Base-by-base conservation (phyloP, 1,140 invertebrate species). In the Plodia interpunctella region DNA sequence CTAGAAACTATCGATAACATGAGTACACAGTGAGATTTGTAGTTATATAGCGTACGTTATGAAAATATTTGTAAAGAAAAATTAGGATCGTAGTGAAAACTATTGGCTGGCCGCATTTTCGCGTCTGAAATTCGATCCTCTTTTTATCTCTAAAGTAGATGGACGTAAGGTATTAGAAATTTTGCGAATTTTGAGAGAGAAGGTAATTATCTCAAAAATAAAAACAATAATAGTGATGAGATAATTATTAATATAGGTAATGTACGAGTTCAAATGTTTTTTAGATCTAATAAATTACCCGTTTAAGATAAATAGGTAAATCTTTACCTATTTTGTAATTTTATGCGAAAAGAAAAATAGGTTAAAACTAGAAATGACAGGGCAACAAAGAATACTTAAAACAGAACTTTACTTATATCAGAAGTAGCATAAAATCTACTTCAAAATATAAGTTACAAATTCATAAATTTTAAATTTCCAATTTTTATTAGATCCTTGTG, bases 21-120 rank as follows among this genome's bases (percentile, higher is more conserved):
- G n/a, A 62, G 61, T 57, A n/a, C 58, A 62, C 58, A 44, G 38
- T 44, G 38, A 44, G 80, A 82, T 76, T 72, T 63, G 56, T 77
- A 76, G 68, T 66, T 63, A 51, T 60, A 62, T 78, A 78, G 61
- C 28, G 49, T 44, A 35, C 32, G 30, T 57, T 53, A 53, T 53
- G 8, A 15, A 44, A 15, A 44, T 52, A 50, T 8, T 51, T 20
- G 13, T 25, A 53, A 25, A n/a, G 5, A 8, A 21, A 53, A 25
- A 1, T 53, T 15, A 25, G 51, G 13, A 2, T 15, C 51, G 51
- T 25, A 25, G 19, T 25, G 18, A 20, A 25, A 49, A 17, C 44
- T 8, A 49, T 6, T 49, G 44, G 18, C n/a, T 2, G n/a, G 44
- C 18, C n/a, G 18, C 44, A 20, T 6, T 9, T 49, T 17, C 44